Evolutionary conservation across 30 jellyfish, hydroid and myxozoan genomes (phyloP).

Genomic region (Pseudorhiza aurosa): DNA sequence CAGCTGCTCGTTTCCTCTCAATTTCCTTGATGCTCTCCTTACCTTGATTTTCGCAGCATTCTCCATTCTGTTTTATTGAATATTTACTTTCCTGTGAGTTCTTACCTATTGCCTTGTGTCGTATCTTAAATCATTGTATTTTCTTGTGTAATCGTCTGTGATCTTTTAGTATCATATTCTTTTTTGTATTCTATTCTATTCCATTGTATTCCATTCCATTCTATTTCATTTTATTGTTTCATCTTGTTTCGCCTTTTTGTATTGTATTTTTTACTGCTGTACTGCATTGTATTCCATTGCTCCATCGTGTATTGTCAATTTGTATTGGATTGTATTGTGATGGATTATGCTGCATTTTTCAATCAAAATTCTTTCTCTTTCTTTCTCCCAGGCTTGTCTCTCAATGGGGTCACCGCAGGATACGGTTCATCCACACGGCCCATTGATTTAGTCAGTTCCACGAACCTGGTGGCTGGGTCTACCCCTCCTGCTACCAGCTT

Average conservation of each 20-base stretch:
- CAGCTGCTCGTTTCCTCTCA: too few relatives aligned
- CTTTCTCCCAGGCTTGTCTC: background rate
- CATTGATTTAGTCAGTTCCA: too few relatives aligned
- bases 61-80: background rate
- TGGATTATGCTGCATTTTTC: background rate
- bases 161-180: too few relatives aligned
- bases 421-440: too few relatives aligned
- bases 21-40: too few relatives aligned
- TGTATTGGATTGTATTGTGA: too few relatives aligned
- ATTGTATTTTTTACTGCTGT: background rate
- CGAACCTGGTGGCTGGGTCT: too few relatives aligned
- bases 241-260: background rate
- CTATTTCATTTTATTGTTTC: too few relatives aligned
- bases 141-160: too few relatives aligned
- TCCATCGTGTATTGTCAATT: too few relatives aligned
- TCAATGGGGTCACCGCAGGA: too few relatives aligned
- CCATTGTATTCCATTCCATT: background rate
- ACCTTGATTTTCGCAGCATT: background rate
- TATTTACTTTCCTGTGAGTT: background rate
- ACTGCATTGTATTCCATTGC: background rate
- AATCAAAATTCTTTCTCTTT: background rate
- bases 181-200: background rate
- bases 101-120: background rate
- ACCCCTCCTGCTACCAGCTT: too few relatives aligned
- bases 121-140: background rate